Evolutionary conservation across 1,140 invertebrate genomes (phyloP).

Genomic region (Laupala kohalensis): DNA sequence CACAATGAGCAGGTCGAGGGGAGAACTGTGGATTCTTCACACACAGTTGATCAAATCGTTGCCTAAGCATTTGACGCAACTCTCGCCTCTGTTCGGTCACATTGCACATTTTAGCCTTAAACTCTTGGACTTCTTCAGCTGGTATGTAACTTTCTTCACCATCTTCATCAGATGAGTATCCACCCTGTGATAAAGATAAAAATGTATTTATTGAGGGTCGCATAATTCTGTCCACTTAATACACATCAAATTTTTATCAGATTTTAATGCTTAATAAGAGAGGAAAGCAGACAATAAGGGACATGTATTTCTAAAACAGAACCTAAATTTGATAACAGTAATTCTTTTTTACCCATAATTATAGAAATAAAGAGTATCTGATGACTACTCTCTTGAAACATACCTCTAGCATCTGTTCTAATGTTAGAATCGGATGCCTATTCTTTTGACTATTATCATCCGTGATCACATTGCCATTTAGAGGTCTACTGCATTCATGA

Average conservation of each 20-base stretch:
- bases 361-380: not conserved
- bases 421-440: slow-evolving; percentile 30
- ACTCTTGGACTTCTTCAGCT: slow-evolving; percentile 69
- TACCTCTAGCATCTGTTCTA: slow-evolving; percentile 58
- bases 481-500: slow-evolving; percentile 25
- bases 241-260: not conserved
- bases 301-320: too few species aligned
- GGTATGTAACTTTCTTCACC: slow-evolving; percentile 67
- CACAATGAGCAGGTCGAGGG: slow-evolving; percentile 5
- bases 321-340: too few species aligned
- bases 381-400: slow-evolving; percentile 20
- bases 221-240: not conserved
- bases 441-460: not conserved
- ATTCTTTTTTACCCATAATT: too few species aligned
- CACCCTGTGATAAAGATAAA: slow-evolving; percentile 31
- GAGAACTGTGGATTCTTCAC: not conserved
- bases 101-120: slow-evolving; percentile 58
- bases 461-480: slow-evolving; percentile 20
- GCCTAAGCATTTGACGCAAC: slow-evolving; percentile 62
- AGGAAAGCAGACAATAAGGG: too few species aligned
- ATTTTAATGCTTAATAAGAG: too few species aligned
- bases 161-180: slow-evolving; percentile 52
- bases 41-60: slow-evolving; percentile 68
- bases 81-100: slow-evolving; percentile 66
- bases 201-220: not conserved